Conservation (phyloP, 2,113 vertebrate genomes). For the Podilymbus podiceps region DNA sequence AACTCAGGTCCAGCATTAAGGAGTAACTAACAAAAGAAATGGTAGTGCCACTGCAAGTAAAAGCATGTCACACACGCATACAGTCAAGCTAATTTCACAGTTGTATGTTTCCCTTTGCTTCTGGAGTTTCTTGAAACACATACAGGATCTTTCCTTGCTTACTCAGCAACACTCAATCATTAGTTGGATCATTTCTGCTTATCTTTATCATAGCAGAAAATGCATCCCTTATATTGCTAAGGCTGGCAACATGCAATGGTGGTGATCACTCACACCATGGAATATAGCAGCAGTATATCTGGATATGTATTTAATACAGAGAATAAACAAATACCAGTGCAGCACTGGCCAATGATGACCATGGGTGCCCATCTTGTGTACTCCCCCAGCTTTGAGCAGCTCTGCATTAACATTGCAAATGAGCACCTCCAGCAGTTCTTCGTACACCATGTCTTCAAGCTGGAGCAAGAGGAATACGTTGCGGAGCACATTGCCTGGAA, state of each 20-base stretch:
- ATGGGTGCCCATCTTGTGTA: neutral
- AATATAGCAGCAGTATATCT: neutral
- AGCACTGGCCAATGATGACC: neutral
- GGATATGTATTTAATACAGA: neutral
- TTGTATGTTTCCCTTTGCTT: neutral
- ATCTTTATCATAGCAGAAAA: neutral
- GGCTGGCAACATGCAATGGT: neutral
- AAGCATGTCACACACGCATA: neutral
- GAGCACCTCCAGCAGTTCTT: conserved; percentile 99
- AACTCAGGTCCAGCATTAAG: neutral
- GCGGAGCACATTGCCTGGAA: conserved; percentile 86
- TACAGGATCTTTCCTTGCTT: neutral
- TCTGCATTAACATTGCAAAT: conserved; percentile 97
- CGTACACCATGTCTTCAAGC: conserved; percentile 87
- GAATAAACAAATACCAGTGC: neutral
- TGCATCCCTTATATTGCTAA: neutral
- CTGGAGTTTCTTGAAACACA: neutral
- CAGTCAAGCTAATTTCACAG: neutral
- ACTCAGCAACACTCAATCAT: neutral
- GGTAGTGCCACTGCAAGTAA: neutral
- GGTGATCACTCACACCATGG: neutral
- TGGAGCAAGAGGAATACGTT: conserved; percentile 92
- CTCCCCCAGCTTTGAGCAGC: conserved; percentile 89
- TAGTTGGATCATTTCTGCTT: neutral
- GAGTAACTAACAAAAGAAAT: neutral